These are phyloP conservation scores for Sminthurinus signatus DNA, from an alignment of 1,140 invertebrate species.

Conservation along the genomic window DNA sequence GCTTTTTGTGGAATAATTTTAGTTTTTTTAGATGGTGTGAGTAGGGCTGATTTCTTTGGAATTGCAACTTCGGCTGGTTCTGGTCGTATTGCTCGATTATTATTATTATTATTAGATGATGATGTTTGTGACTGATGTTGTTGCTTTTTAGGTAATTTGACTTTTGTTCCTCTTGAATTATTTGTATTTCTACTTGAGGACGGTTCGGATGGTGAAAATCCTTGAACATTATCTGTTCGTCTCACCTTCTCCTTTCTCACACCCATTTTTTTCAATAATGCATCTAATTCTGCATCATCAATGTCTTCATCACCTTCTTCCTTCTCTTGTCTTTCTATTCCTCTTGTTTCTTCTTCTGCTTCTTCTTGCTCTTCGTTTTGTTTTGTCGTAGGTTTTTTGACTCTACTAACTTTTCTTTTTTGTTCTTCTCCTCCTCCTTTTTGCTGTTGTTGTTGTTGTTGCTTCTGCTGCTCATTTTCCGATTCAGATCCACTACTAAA, in stretches of 20 bases:
- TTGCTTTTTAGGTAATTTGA: no score
- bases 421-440: no score
- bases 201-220: slow-evolving; percentile 7
- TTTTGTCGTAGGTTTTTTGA: slow-evolving; percentile 29
- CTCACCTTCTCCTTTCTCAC: slow-evolving; percentile 14
- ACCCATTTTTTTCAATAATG: slow-evolving; percentile 1
- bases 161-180: no score
- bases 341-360: slow-evolving; percentile 14
- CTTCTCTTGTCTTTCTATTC: slow-evolving; percentile 6
- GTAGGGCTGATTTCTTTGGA: slow-evolving; percentile 41
- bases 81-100: background rate
- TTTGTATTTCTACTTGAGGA: no score
- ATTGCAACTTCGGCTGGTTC: slow-evolving; percentile 40
- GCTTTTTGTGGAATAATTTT: slow-evolving; percentile 63
- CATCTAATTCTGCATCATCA: slow-evolving; percentile 3
- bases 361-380: slow-evolving; percentile 33
- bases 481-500: slow-evolving; percentile 20
- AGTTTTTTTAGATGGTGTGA: slow-evolving; percentile 48
- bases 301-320: background rate
- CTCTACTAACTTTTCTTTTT: slow-evolving; percentile 28
- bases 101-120: no score
- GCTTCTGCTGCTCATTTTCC: background rate
- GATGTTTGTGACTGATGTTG: background rate
- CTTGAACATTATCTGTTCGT: background rate
- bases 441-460: slow-evolving; percentile 21